Evolutionary conservation across 2,797 vertebrate genomes (phyloP).

Genomic region (Pogonophryne albipinna): DNA sequence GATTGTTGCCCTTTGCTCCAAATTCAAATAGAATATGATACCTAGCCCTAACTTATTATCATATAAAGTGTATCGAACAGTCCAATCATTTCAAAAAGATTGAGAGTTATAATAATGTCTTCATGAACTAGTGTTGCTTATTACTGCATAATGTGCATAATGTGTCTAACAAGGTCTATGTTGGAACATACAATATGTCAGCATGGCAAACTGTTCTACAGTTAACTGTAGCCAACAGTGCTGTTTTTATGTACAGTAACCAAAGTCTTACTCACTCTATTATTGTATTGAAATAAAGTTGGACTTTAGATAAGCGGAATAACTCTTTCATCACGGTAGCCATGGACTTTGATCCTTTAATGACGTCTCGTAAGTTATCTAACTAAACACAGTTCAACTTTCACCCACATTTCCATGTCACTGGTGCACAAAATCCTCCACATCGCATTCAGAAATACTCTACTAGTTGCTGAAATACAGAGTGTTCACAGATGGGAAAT

Average conservation of each 20-base stretch:
- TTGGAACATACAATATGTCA: not conserved
- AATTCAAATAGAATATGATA: conserved; percentile 18
- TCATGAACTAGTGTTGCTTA: not conserved
- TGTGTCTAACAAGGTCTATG: not conserved
- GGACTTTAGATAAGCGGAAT: conserved; percentile 72
- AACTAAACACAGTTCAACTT: conserved; percentile 72
- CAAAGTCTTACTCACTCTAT: conserved; percentile 43
- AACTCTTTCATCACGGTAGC: conserved; percentile 69
- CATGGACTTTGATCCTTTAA: conserved; percentile 73
- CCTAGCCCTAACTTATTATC: not conserved
- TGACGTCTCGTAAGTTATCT: conserved; percentile 67
- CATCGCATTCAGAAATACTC: conserved; percentile 7
- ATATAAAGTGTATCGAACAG: not conserved
- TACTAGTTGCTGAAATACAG: not conserved
- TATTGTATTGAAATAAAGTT: conserved; percentile 68
- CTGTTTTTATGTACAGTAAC: conserved; percentile 27
- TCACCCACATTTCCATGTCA: conserved; percentile 67
- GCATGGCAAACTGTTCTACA: not conserved
- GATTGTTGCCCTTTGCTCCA: conserved; percentile 36
- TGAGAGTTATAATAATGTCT: not conserved
- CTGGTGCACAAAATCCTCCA: conserved; percentile 19
- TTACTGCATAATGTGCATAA: not conserved
- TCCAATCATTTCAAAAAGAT: conserved; percentile 3
- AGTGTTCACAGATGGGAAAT: not conserved
- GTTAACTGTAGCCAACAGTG: conserved; percentile 7